Evolutionary conservation across 2,113 vertebrate species (phyloP), one percentile per base, ranked within the genome.

Genomic region (Hemibagrus wyckioides): DNA sequence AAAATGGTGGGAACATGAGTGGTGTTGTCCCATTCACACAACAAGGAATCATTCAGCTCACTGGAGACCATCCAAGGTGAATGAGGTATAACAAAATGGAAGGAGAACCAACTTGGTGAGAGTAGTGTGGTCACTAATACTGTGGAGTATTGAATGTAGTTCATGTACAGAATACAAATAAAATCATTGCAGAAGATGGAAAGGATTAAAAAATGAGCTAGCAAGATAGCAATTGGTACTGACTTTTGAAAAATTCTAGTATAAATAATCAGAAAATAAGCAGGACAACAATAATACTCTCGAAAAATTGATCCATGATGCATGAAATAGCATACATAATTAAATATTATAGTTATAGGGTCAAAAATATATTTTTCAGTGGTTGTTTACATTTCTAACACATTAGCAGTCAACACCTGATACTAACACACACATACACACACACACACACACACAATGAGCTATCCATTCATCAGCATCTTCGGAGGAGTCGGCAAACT

Each of bases 401-500:
- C 7, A 23, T 80, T 56, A 56, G 50, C 77, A 80, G 3, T 30
- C 4, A 36, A 80, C 61, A 80, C 50, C 28, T 54, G 4, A 54
- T 52, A 89, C 54, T 86, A 67, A 83, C 85, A 88, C 52, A 89
- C 63, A 86, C 28, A 85, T 84, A 77, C 57, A 39, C 80, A 86
- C 82, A 75, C 63, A 81, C 75, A 81, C 36, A 63, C 67, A 57
- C 87, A 41, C 69, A 59, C 86, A 75, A 10, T 52, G 14, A n/a
- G 13, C 23, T 48, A 21, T 80, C 41, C 65, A 83, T 86, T 77
- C 79, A 83, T 80, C 85, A 85, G 48, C 52, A 25, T 87, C 57
- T 82, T 84, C 52, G 59, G 59, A 84, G 87, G 84, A 86, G 86
- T 87, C 63, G 84, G 81, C 86, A 50, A 54, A 88, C 76, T 88